Base-by-base conservation (phyloP, 2,888 invertebrate genomes). In the Arrhopalites spinosus region DNA sequence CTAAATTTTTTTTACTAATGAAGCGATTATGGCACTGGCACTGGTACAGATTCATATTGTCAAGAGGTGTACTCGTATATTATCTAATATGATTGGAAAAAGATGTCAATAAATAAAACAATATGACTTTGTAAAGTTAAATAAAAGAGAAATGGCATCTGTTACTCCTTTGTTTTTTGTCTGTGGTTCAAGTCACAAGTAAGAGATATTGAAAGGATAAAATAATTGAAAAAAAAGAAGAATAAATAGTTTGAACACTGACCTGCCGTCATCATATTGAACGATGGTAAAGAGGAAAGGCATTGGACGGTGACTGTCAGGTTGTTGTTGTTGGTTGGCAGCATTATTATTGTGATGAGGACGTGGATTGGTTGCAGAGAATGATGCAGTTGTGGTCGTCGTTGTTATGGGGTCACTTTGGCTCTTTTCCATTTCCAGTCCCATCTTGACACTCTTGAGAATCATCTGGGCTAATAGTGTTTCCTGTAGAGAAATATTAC, bases 191-290 rank as follows among this genome's bases (percentile, higher is more conserved):
- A n/a, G 20, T 50, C 15, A 50, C 17, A 8, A 50, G 50, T n/a
- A 50, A 50, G 15, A 23, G 25, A 59, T 8, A 59, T 8, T 23
- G 25, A 59, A 23, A 59, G 59, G n/a, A n/a, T 7, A n/a, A 3
- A 53, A 53, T 8, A 23, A 23, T 23, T 20, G 25, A 59, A 50
- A 5, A 27, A 30, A 27, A 56, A 70, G 59, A 2, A 29, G n/a
- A n/a, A n/a, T n/a, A 29, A 30, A 17, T 50, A 30, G n/a, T 59
- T 17, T 7, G 61, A 20, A 50, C n/a, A 71, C 56, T 77, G 73
- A 80, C 82, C 82, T 80, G 73, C 79, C 80, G 27, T 81, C 78
- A 50, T 82, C 82, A 59, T 78, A 79, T 68, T 80, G 82, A 36
- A 79, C 76, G 27, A 82, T 78, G 29, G 79, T 79, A 59, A 82